Conservation (phyloP, 1,140 invertebrate genomes). For the Drosophila chauvacae region DNA sequence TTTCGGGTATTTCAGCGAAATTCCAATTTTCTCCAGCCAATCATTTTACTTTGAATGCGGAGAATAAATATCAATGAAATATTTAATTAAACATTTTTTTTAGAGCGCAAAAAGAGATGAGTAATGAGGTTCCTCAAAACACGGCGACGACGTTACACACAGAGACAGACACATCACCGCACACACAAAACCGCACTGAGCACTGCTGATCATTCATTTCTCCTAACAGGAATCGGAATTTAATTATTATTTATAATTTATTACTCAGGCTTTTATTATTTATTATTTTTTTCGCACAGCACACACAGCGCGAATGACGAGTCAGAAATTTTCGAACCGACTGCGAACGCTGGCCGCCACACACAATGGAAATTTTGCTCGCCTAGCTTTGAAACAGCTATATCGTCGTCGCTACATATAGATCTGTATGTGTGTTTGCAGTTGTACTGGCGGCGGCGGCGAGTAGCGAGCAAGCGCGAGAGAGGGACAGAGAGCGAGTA, state of each 20-base stretch:
- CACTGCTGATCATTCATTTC: slow-evolving; percentile 20
- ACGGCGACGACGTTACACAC: slow-evolving; percentile 12
- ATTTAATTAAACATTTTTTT: not conserved
- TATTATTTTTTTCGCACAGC: slow-evolving; percentile 68
- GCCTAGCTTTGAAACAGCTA: slow-evolving; percentile 75
- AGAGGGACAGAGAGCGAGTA: slow-evolving; percentile 47
- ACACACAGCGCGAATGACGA: slow-evolving; percentile 74
- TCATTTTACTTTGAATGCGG: not conserved
- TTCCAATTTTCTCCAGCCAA: slow-evolving; percentile 28
- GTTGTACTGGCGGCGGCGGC: slow-evolving; percentile 56
- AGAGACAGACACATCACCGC: slow-evolving; percentile 9
- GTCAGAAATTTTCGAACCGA: slow-evolving; percentile 81
- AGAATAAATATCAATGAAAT: not conserved
- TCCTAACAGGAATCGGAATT: slow-evolving; percentile 22
- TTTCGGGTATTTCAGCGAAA: slow-evolving; percentile 49
- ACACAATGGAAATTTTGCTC: slow-evolving; percentile 84
- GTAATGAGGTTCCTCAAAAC: slow-evolving; percentile 65
- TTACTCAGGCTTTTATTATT: slow-evolving; percentile 68
- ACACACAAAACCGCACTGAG: slow-evolving; percentile 38
- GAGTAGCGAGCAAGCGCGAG: slow-evolving; percentile 57
- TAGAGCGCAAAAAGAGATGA: slow-evolving; percentile 55
- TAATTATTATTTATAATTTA: slow-evolving; percentile 69
- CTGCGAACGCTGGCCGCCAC: slow-evolving; percentile 72
- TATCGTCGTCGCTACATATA: slow-evolving; percentile 44
- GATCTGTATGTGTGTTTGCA: slow-evolving; percentile 21